Base-by-base conservation (phyloP, 1,140 invertebrate genomes). In the Choristoneura fumiferana region DNA sequence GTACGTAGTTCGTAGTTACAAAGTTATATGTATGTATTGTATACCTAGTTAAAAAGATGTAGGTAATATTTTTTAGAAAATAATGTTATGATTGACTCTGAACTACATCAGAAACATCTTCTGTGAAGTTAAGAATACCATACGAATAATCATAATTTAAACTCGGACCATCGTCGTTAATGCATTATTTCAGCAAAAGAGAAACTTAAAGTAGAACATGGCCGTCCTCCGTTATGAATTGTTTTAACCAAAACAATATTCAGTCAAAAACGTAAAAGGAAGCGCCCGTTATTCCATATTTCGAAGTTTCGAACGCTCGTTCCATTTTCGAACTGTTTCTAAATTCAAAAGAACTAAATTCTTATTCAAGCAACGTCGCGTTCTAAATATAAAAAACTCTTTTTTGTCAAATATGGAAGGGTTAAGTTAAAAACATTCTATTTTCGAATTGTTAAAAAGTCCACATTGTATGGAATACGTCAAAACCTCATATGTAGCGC, bases 371-470 rank as follows among this genome's bases (percentile, higher is more conserved):
- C 74, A 73, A 70, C 82, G 81, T 82, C 77, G 78, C 68, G 81
- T 78, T 89, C 86, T 86, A 89, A 89, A 87, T 89, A 79, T 88
- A 87, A 87, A 88, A 87, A 87, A 77, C 73, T 82, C 79, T 84
- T 89, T 76, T 79, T 87, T 86, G 82, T 88, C 85, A 88, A 88
- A 88, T 88, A 88, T 86, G 85, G 85, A 88, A 88, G 85, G 85
- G 85, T 88, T 88, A 88, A 86, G 83, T 86, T 86, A 86, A 88
- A 88, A 87, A 87, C 84, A 81, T 87, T 88, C 85, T 88, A 88
- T 88, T 88, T 88, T 88, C 63, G 82, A 87, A 84, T 85, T 85
- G 79, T 87, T 88, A 87, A 88, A 88, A 88, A 88, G 78, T 85
- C 75, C 71, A 85, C 85, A 85, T 88, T 88, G 85, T 88, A 87